Base-by-base conservation (phyloP, 2,797 vertebrate genomes). In the Anisognathus igniventris region DNA sequence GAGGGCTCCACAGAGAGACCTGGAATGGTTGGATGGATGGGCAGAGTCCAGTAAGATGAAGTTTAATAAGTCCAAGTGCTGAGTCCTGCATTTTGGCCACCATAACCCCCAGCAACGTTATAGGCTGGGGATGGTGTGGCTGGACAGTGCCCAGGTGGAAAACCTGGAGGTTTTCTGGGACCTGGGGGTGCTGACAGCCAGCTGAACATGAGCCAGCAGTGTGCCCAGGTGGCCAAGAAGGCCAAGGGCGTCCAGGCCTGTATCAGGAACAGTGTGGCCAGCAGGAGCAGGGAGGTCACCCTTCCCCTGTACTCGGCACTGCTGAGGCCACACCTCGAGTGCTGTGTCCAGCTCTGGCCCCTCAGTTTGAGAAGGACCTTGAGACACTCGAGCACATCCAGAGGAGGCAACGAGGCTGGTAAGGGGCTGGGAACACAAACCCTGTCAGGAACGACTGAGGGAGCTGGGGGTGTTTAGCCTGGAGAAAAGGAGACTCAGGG, bases 301-400 rank as follows among this genome's bases (percentile, higher is more conserved):
- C 28, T 50, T 1, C 56, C 35, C 35, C 28, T 60, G 28, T 40
- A 3, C 45, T 7, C 0, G 0, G 44, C 56, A 48, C 22, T 20
- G 44, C 13, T 48, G 28, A 74, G 33, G 44, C 1, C 28, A 2
- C 44, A 40, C 35, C 56, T 21, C 0, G 14, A 60, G 30, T 39
- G 28, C 35, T 40, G 56, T n/a, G 35, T 6, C 56, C 56, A 48
- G 44, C 0, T 60, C 22, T 74, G 72, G 4, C 1, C 35, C 42
- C 72, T n/a, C 72, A 74, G 71, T 39, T 60, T 12, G 8, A 33
- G 71, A 48, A 60, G 33, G 56, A 48, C 4, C 0, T 7, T 39
- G 56, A 31, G 44, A 73, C 0, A 0, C 22, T 73, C 1, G 42
- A 37, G 16, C 0, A 0, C 0, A 0, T 60, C 56, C 56, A 48